Evolutionary conservation across 1,140 invertebrate species (phyloP), one percentile per base, ranked within the genome.

Genomic region (Heliconius congener): DNA sequence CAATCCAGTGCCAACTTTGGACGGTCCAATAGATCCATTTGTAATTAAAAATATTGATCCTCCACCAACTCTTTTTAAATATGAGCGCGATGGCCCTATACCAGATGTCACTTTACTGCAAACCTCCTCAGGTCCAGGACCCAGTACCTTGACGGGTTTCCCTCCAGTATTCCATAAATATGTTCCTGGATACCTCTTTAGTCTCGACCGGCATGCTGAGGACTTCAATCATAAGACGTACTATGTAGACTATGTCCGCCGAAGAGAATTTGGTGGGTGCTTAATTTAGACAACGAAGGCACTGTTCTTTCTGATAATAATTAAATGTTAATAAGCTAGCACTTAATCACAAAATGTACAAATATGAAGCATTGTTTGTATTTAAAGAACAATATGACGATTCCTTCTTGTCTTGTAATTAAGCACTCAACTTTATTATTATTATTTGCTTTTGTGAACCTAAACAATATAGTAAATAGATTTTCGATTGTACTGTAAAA

Each of bases 181-280:
- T 81, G 91, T 94, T 75, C 92, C 93, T 52, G 91, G 92, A 77
- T 93, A 92, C 89, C 88, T 94, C 57, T 94, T 92, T 87, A 82
- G 90, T 86, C 80, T 86, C 74, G 85, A 90, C 81, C 92, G 90
- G 90, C 90, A 93, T 89, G 89, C 89, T 81, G 91, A 92, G 80
- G 93, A 94, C 86, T 88, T 91, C 91, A 86, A 83, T 82, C 89
- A 90, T 88, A 93, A 93, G 91, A 93, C 92, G 90, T 94, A 93
- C 86, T 94, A 87, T 90, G 86, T 94, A 94, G 93, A 93, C 85
- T 94, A 94, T 91, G 87, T 91, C 82, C 91, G 91, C 88, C 89
- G 88, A 88, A 89, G 92, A 91, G 91, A 93, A 86, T 86, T 93
- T 89, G 93, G 93, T 94, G 93, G 92, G 93, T 94, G 93, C 91